These are phyloP conservation scores for Gymnopithys bicolor DNA, from an alignment of 2,797 vertebrate species.

Conservation along the genomic window DNA sequence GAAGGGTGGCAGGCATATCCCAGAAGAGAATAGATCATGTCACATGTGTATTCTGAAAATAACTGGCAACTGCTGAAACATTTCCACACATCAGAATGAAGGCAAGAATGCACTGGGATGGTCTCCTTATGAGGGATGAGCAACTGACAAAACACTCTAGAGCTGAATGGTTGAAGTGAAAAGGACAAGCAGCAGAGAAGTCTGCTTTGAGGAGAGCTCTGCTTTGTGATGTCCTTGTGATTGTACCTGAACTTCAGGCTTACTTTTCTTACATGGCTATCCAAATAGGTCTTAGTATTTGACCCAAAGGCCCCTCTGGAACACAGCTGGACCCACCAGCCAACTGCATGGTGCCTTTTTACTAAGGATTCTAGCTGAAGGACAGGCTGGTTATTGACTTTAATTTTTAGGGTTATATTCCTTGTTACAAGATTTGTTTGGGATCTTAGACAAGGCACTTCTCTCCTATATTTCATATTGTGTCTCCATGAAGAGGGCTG, in stretches of 20 bases:
- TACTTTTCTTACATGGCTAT: not conserved
- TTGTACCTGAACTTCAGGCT: not conserved
- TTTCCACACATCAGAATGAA: not conserved
- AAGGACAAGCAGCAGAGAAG: not conserved
- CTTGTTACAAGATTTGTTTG: not conserved
- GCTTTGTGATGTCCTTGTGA: not conserved
- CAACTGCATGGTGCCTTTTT: not conserved
- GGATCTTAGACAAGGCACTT: not conserved
- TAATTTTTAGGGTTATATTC: not conserved
- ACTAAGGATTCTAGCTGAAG: not conserved
- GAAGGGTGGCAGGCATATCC: not conserved
- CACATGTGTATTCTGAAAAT: not conserved
- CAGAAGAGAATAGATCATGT: not conserved
- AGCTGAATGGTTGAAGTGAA: not conserved
- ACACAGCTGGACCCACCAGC: accelerated
- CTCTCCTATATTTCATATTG: not conserved
- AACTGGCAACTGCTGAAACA: not conserved
- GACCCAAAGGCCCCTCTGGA: no score
- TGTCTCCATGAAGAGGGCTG: not conserved
- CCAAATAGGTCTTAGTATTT: not conserved
- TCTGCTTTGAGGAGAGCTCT: not conserved
- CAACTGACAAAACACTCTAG: not conserved
- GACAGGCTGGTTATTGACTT: not conserved
- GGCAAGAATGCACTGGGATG: not conserved
- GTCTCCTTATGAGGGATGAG: not conserved